A percentile compares a stretch with the other conserved stretches of the same genome.
Conservation (phyloP, 2,113 vertebrate genomes). For the Girardinichthys multiradiatus region DNA sequence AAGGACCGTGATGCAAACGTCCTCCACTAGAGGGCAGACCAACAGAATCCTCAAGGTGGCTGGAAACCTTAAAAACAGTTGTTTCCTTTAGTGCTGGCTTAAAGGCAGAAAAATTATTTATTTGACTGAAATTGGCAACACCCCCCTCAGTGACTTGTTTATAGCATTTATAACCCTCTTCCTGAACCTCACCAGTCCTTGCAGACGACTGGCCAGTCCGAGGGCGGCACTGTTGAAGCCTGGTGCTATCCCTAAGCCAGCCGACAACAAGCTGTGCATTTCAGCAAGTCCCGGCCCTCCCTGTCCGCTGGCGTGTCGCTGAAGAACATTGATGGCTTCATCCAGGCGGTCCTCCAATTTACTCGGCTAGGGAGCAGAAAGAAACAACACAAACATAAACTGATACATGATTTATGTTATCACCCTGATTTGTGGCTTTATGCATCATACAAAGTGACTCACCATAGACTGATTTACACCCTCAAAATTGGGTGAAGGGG, state of each 20-base stretch:
- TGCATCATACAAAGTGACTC: slow-evolving; percentile 25
- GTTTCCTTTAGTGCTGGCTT: background rate
- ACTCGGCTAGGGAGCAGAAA: slow-evolving; percentile 75
- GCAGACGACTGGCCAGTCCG: slow-evolving; percentile 82
- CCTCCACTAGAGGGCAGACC: slow-evolving; percentile 81
- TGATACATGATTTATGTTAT: background rate
- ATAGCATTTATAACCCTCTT: background rate
- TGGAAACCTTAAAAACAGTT: slow-evolving; percentile 72
- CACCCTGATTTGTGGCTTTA: background rate
- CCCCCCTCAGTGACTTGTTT: background rate
- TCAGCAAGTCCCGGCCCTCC: slow-evolving; percentile 80
- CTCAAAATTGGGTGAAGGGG: slow-evolving; percentile 92
- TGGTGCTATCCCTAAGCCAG: slow-evolving; percentile 78
- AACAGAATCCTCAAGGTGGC: slow-evolving; percentile 83
- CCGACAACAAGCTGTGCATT: slow-evolving; percentile 84
- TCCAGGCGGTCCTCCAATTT: slow-evolving; percentile 97
- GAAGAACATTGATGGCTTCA: slow-evolving; percentile 94
- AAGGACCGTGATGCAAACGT: slow-evolving; percentile 81
- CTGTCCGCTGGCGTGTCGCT: slow-evolving; percentile 90
- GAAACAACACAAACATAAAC: background rate
- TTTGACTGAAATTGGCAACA: background rate
- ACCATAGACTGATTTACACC: slow-evolving; percentile 89
- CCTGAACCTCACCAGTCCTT: slow-evolving; percentile 81
- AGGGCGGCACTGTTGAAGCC: slow-evolving; percentile 80
- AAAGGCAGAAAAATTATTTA: background rate